Evolutionary conservation across 2,113 vertebrate genomes (phyloP).

Genomic region (Varanus salvator): DNA sequence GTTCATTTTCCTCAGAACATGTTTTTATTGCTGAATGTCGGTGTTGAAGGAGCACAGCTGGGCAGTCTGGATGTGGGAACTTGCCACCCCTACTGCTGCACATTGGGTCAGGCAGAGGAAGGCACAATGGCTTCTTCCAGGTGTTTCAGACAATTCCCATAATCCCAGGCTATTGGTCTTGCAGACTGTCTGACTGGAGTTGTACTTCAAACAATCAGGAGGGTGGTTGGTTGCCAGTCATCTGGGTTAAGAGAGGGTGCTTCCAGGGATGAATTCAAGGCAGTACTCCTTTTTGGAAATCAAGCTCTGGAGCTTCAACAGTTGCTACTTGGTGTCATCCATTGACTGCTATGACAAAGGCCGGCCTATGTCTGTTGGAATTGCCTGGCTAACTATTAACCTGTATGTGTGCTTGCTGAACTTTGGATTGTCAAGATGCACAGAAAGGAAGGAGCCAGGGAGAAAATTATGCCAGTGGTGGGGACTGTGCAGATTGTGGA

Average conservation of each 20-base stretch:
- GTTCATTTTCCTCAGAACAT: neutral
- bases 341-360: neutral
- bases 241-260: neutral
- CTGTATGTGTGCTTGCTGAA: neutral
- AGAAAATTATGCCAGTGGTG: no score
- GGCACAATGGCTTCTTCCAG: no score
- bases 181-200: no score
- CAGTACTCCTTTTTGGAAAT: neutral
- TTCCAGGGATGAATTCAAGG: neutral
- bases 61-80: no score
- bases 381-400: slow-evolving; percentile 10
- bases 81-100: neutral
- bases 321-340: neutral
- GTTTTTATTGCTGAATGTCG: neutral
- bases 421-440: neutral
- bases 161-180: no score
- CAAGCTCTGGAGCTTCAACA: neutral
- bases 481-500: no score
- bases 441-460: neutral
- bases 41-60: neutral
- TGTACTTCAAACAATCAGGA: no score
- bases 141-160: no score
- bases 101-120: neutral
- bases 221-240: no score
- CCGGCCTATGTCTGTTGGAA: neutral